Evolutionary conservation across 2,113 vertebrate species (phyloP), one percentile per base, ranked within the genome.

Genomic region (Pelecanus crispus): DNA sequence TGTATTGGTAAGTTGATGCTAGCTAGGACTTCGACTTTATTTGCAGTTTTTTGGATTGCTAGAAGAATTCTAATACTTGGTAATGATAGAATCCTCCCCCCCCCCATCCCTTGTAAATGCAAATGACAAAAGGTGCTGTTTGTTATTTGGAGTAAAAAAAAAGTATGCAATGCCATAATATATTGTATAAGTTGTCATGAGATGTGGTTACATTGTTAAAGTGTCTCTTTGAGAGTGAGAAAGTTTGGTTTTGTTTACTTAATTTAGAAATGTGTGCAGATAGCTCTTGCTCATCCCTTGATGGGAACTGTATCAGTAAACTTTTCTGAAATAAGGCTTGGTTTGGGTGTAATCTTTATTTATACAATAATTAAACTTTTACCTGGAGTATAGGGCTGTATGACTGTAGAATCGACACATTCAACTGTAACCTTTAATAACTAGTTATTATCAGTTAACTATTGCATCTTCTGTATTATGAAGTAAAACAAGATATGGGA

Each of bases 161-260:
- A 80, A 68, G 42, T 4, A 16, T 2, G 11, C 20, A 44, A 0
- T 72, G 18, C 13, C 0, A 0, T 72, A 19, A 28, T 16, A 40
- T 6, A 16, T 28, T 42, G 22, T 49, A 0, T 62, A 2, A 61
- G 28, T 19, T 87, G 10, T 32, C 6, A 1, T 70, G 44, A 68
- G 49, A 58, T 49, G n/a, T 58, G 17, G 10, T 78, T 77, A 17
- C 24, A 9, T 25, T 59, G 17, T 55, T 78, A 1, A 36, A 73
- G 40, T 66, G 3, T 81, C 21, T 82, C 25, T 56, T 58, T 45
- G 3, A 2, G 24, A 50, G 18, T 81, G 34, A 55, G 28, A 49
- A 47, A 24, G 7, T 73, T 22, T 52, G 42, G 0, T 4, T 81
- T 68, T 70, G 16, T 83, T 83, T 83, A 13, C 11, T 84, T 84